Conservation (phyloP, 2,797 vertebrate genomes). For the Mionectes olivaceus region DNA sequence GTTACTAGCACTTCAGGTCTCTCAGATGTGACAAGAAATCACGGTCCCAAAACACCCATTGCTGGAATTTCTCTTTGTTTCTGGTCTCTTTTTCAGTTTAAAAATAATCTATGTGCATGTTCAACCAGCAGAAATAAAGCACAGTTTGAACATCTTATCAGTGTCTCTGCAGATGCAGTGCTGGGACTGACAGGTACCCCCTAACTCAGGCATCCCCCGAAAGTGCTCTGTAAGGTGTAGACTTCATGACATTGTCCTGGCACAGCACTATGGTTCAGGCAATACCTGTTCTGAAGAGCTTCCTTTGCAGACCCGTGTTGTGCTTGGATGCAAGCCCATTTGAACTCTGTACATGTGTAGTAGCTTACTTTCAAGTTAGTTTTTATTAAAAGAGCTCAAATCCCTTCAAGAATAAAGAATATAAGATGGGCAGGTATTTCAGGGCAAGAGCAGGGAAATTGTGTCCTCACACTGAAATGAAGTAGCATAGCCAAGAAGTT, state of each 20-base stretch:
- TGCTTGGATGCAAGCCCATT: neutral
- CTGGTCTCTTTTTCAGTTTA: neutral
- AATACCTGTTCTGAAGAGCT: neutral
- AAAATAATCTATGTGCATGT: neutral
- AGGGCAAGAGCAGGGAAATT: neutral
- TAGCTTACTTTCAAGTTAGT: neutral
- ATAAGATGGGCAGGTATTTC: neutral
- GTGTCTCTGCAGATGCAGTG: too few species aligned
- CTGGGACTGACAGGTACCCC: neutral
- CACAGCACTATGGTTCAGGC: neutral
- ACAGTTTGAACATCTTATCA: neutral
- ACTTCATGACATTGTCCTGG: neutral
- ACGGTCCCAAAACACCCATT: neutral
- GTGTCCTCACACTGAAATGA: neutral
- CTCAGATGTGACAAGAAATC: neutral
- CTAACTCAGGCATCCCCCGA: neutral
- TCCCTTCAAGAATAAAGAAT: neutral
- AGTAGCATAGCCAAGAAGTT: neutral
- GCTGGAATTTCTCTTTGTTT: neutral
- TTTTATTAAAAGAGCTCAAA: neutral
- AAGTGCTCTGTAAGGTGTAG: neutral
- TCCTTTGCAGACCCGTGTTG: accelerated
- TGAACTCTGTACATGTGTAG: neutral
- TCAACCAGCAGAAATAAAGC: neutral
- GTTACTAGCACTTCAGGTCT: neutral